Evolutionary conservation across 2,113 vertebrate genomes (phyloP), one percentile per base, ranked within the genome.

Genomic region (Crotalus viridis): DNA sequence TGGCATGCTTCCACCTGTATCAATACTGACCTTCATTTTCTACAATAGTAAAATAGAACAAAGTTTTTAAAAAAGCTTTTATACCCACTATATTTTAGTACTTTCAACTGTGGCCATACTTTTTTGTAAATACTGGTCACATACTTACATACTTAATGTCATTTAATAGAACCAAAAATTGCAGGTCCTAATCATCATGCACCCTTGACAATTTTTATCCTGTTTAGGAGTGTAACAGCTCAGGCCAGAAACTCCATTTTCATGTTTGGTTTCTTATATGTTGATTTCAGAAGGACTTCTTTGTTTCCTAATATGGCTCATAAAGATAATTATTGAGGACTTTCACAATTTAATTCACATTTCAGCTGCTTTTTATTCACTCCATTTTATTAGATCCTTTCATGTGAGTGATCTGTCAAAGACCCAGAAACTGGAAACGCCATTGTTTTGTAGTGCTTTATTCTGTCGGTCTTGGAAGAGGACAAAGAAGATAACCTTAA

Each of bases 71-170:
- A 81, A 81, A 81, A 19, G 91, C 0, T 54, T 92, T 24, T 89
- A 15, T 95, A 33, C 48, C 87, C 87, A 46, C 92, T 92, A 87
- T 13, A 59, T 90, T 88, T 94, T 94, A 94, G 93, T 0, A 0
- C 87, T 94, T 95, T 93, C 57, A 90, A 86, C 85, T 92, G 85
- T 94, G 94, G 61, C 59, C 92, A 95, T 96, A 92, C 81, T 87
- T 93, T 39, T 22, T 92, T 48, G 1, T 85, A 59, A 46, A 56
- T 46, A 89, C 54, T 48, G 0, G n/a, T 88, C 26, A 85, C 91
- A 88, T 56, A 92, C 85, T 59, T 92, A 85, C 91, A 88, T 56
- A 92, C 86, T 59, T 92, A 89, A 90, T 93, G 89, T 74, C 81
- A 94, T 26, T 88, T 89, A 89, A 92, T 54, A 92, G 91, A 51